Evolutionary conservation across 2,888 invertebrate genomes (phyloP).

Genomic region (Chaetoderma sp.): DNA sequence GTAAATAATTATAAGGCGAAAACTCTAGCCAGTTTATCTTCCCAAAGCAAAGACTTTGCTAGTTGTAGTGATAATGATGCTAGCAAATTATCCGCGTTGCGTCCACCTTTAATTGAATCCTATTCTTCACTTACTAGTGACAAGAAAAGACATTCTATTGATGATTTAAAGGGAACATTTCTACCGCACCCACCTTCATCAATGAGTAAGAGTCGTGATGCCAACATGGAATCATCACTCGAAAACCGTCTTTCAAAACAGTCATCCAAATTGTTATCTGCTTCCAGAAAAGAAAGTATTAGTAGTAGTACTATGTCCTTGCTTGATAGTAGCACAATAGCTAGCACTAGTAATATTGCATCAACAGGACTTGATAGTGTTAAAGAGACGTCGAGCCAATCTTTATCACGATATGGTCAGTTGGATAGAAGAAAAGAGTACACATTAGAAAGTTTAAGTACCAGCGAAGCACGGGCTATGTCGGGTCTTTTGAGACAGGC

Average conservation of each 20-base stretch:
- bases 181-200: conserved; percentile 38
- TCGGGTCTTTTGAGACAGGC: conserved; percentile 65
- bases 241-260: not conserved
- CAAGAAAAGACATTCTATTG: conserved; percentile 46
- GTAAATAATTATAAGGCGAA: no score
- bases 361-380: conserved; percentile 39
- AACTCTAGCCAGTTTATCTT: no score
- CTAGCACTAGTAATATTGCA: conserved; percentile 34
- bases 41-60: no score
- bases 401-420: conserved; percentile 49
- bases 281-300: conserved; percentile 19
- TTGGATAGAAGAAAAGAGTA: conserved; percentile 57
- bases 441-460: conserved; percentile 63
- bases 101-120: not conserved
- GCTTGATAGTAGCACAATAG: conserved; percentile 23
- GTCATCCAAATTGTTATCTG: no score
- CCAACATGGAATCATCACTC: conserved; percentile 7
- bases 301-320: conserved; percentile 30
- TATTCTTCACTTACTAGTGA: conserved; percentile 36
- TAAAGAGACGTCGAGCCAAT: conserved; percentile 1
- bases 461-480: conserved; percentile 64
- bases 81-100: not conserved
- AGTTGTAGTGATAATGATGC: no score
- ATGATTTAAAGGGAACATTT: conserved; percentile 45
- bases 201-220: not conserved